Percentiles rank a stretch among this genome's conserved stretches.
phyloP scores from a whole-genome alignment of 1,140 invertebrate species.

The Neoseiulus cucumeris region DNA sequence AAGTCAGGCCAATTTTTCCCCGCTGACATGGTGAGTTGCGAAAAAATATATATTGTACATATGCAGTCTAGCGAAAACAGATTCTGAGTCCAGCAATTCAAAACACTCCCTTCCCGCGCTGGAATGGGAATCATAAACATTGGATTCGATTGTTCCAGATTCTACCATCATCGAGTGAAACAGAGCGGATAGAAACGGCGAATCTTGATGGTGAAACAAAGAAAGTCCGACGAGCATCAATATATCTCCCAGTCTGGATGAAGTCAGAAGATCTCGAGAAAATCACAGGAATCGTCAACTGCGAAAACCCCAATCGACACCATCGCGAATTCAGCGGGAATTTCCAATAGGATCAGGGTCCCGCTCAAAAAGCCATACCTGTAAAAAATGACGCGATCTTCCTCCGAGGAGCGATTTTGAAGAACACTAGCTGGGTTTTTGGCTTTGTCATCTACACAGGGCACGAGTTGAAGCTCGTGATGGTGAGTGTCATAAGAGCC shows the following conservation, averaged over 20 bases:
- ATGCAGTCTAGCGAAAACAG: too few species aligned
- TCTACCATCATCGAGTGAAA: slow-evolving; percentile 47
- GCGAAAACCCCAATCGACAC: slow-evolving; percentile 83
- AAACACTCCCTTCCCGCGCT: too few species aligned
- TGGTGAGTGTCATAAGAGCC: too few species aligned
- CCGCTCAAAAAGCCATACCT: too few species aligned
- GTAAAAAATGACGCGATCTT: slow-evolving; percentile 83
- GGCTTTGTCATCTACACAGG: slow-evolving; percentile 85
- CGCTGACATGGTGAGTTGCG: slow-evolving; percentile 55
- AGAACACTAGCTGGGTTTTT: slow-evolving; percentile 86
- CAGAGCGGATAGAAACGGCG: slow-evolving; percentile 94
- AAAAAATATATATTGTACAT: too few species aligned
- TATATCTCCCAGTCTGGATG: slow-evolving; percentile 41
- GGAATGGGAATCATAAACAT: too few species aligned
- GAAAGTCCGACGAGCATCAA: not conserved
- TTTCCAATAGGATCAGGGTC: slow-evolving; percentile 44
- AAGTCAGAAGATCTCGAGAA: slow-evolving; percentile 46
- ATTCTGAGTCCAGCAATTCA: too few species aligned
- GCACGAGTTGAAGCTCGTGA: slow-evolving; percentile 91
- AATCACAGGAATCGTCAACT: slow-evolving; percentile 64
- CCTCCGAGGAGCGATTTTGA: slow-evolving; percentile 74
- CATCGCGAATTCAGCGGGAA: slow-evolving; percentile 92
- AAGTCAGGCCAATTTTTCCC: slow-evolving; percentile 80
- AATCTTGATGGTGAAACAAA: slow-evolving; percentile 99
- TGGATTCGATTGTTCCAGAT: not conserved